Base-by-base conservation (phyloP, 2,113 vertebrate genomes). In the Oreotrochilus melanogaster region DNA sequence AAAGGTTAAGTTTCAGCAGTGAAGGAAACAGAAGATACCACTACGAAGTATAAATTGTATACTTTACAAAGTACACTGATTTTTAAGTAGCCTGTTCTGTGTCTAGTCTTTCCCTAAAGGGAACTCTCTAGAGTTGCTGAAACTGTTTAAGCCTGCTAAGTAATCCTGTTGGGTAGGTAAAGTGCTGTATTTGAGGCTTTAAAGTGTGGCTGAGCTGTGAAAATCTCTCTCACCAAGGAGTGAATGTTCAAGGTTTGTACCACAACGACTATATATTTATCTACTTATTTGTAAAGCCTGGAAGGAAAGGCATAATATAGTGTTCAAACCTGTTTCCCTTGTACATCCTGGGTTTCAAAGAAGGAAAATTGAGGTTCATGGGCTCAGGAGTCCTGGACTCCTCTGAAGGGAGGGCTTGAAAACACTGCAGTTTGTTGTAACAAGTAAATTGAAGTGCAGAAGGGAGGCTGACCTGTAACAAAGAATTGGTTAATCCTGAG, bases 61-160 rank as follows among this genome's bases (percentile, higher is more conserved):
- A 39, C 30, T 64, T 35, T 39, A n/a, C 6, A 48, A 17, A 0
- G 3, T 30, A 22, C 8, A 31, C 0, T 8, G 56, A 42, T 62
- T 93, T 93, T 78, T 45, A 42, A 81, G 37, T 7, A 54, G 47
- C 16, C 24, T 62, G 15, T 74, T 87, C 61, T 64, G 39, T 78
- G 56, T 60, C 73, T 58, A 28, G 13, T 39, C 60, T 74, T 78
- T 28, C 51, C 53, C 81, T 1, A 31, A 65, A 37, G 31, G 50
- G 62, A 93, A 4, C 48, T 30, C 72, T 19, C 50, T 57, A 48
- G 48, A 48, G 8, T 0, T 75, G 71, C 70, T 78, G 73, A 23
- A 81, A 50, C 42, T 39, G 17, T 57, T 71, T 35, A n/a, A 76
- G 50, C 22, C n/a, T 53, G 65, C 50, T 67, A 16, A 86, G 53